Evolutionary conservation across 2,888 invertebrate species (phyloP), one percentile per base, ranked within the genome.

Genomic region (Kuschelorhynchus macadamiae): DNA sequence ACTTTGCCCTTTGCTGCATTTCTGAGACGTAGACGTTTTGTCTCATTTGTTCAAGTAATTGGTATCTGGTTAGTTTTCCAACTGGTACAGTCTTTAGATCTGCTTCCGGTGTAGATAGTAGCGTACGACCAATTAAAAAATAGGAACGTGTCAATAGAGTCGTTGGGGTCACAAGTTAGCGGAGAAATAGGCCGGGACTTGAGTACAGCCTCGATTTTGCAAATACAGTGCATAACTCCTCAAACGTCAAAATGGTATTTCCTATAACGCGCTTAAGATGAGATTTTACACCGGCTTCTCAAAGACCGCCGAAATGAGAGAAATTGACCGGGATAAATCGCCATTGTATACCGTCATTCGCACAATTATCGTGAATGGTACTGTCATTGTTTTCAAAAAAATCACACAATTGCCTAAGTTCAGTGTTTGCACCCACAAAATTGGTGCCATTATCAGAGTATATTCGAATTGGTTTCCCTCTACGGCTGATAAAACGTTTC

Each of bases 81-180:
- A 44, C 21, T 17, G 21, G 18, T 53, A 33, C 0, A 5, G 39
- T 30, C 2, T 2, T 25, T 5, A 62, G 5, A 12, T 77, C 66
- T 0, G 71, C 70, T 30, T 80, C 77, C 0, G 77, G 74, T 0
- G 78, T 9, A 0, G 72, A 36, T 0, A 55, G 75, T 1, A 80
- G 25, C 0, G 77, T 60, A 42, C 60, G 56, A 7, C 77, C 78
- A 20, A 79, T 75, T 0, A 81, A 62, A 50, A 81, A 78, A 61
- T 81, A 80, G 4, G 75, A 77, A n/a, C 56, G 78, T 0, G 76
- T 78, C 0, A 79, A 68, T 14, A 3, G 74, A 49, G 41, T 77
- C 76, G 7, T 57, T 33, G 0, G 76, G 73, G 63, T 79, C 75
- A 11, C 60, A 18, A 0, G 78, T 75, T 4, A 77, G 12, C 7